Conservation (phyloP, 2,888 invertebrate genomes). For the Watsonalla binaria region DNA sequence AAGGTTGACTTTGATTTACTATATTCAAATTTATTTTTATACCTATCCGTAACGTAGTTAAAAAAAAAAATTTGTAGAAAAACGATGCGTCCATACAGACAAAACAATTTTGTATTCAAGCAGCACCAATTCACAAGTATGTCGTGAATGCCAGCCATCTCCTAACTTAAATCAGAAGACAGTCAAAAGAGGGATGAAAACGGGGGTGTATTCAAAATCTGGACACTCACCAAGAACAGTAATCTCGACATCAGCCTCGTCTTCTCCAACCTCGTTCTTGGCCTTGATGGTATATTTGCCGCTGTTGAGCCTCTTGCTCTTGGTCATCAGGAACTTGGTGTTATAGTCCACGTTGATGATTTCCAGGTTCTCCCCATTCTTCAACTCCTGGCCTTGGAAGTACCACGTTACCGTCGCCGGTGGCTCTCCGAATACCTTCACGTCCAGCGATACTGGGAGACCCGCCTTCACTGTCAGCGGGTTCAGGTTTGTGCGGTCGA, state of each 20-base stretch:
- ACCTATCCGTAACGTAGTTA: too few species aligned
- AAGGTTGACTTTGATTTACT: too few species aligned
- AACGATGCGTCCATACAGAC: too few species aligned
- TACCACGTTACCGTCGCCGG: constrained; percentile 95
- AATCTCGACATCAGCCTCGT: constrained; percentile 93
- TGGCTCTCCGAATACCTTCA: constrained; percentile 95
- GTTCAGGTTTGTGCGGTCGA: constrained; percentile 93
- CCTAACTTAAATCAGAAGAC: not conserved
- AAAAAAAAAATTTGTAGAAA: too few species aligned
- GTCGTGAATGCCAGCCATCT: too few species aligned
- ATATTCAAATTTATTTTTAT: too few species aligned
- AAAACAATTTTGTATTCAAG: too few species aligned
- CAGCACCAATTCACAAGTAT: too few species aligned
- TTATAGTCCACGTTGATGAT: constrained; percentile 93
- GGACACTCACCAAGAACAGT: constrained; percentile 82
- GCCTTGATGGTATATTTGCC: constrained; percentile 95
- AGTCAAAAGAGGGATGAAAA: constrained; percentile 1
- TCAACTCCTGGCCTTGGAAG: constrained; percentile 84
- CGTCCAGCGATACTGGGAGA: constrained; percentile 90
- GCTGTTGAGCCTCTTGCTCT: constrained; percentile 87
- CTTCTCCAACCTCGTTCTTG: constrained; percentile 95
- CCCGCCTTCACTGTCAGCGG: constrained; percentile 92
- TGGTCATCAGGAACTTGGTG: constrained; percentile 92
- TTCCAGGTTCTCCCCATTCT: constrained; percentile 80
- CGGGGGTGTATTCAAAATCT: not conserved